These are phyloP conservation scores for Elymnias hypermnestra DNA, from an alignment of 1,140 invertebrate genomes.

Conservation along the genomic window DNA sequence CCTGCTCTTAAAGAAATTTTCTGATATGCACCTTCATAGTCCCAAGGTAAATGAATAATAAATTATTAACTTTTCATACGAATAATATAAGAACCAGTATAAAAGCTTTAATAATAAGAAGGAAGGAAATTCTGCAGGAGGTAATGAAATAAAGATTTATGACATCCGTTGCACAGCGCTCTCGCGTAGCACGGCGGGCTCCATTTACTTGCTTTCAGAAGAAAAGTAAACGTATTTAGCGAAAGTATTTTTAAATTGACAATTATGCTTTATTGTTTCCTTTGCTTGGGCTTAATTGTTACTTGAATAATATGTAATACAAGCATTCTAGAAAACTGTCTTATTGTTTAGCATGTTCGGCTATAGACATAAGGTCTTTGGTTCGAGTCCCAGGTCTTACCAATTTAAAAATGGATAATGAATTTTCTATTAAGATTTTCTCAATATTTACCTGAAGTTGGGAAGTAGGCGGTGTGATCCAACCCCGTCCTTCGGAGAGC, in stretches of 20 bases:
- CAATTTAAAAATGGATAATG: too few species aligned
- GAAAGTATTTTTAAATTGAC: not conserved
- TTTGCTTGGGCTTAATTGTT: too few species aligned
- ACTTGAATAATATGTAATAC: too few species aligned
- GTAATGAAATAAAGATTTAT: slow-evolving; percentile 32
- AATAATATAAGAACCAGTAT: slow-evolving; percentile 16
- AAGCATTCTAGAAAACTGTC: too few species aligned
- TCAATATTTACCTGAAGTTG: too few species aligned
- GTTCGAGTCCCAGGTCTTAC: too few species aligned
- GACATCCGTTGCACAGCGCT: slow-evolving; percentile 23
- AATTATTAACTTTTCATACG: slow-evolving; percentile 15
- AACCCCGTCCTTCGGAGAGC: too few species aligned
- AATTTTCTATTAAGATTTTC: too few species aligned
- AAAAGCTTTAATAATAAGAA: slow-evolving; percentile 24
- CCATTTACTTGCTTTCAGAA: slow-evolving; percentile 1
- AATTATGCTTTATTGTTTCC: not conserved
- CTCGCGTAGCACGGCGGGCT: slow-evolving; percentile 15
- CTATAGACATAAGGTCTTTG: too few species aligned
- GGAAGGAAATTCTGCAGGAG: slow-evolving; percentile 26
- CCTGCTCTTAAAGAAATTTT: too few species aligned
- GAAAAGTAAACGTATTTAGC: slow-evolving; percentile 3
- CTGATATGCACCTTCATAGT: not conserved
- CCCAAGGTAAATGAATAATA: slow-evolving; percentile 7
- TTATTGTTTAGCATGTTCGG: too few species aligned
- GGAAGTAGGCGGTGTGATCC: too few species aligned